phyloP scores from a whole-genome alignment of 2,797 vertebrate genomes.

The Amblyraja radiata region DNA sequence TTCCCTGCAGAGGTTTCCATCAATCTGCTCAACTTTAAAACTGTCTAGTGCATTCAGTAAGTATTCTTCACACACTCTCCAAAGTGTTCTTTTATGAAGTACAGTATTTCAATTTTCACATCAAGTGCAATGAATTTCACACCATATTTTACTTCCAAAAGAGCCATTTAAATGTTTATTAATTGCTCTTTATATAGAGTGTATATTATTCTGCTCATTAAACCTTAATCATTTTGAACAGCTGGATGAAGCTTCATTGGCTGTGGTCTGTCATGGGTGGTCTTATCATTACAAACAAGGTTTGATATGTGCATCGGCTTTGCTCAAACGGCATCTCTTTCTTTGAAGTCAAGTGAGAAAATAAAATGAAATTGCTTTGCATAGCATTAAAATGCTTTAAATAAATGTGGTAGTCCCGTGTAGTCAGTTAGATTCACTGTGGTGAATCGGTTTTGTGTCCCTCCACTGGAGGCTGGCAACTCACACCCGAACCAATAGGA shows the following conservation, averaged over 20 bases:
- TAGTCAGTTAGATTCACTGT: background rate
- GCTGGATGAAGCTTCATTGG: background rate
- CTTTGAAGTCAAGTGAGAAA: background rate
- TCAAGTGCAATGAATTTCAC: background rate
- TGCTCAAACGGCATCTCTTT: background rate
- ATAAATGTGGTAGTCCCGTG: too few species aligned
- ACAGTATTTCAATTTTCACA: background rate
- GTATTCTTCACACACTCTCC: background rate
- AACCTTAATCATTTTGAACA: background rate
- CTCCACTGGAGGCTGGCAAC: background rate
- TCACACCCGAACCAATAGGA: too few species aligned
- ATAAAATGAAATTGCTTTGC: background rate
- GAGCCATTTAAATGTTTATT: background rate
- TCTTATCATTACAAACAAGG: background rate
- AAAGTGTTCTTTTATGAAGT: background rate
- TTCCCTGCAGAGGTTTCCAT: background rate
- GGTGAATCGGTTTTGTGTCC: background rate
- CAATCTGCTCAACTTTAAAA: background rate
- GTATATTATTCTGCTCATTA: background rate
- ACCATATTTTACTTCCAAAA: background rate
- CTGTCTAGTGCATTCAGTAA: background rate
- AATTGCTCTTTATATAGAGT: background rate
- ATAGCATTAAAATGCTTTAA: background rate
- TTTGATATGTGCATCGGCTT: background rate
- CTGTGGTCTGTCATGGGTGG: background rate